Conservation (phyloP, 2,888 invertebrate genomes). For the Plebejus melissa region DNA sequence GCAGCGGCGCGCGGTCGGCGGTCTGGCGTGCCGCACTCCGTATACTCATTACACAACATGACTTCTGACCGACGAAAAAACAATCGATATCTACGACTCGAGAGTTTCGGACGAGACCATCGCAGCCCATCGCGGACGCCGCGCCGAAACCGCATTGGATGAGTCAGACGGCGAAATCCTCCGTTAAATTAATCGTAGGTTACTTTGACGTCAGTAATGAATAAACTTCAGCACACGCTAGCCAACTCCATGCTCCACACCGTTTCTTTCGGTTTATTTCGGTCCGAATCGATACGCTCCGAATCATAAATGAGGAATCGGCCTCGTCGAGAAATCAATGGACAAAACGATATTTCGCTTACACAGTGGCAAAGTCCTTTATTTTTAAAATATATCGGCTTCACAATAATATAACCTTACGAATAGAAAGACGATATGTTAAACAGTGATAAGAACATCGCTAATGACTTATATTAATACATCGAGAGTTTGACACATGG, state of each 20-base stretch:
- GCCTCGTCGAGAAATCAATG: constrained; percentile 63
- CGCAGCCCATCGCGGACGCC: constrained; percentile 57
- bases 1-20: constrained; percentile 50
- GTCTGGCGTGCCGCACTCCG: constrained; percentile 49
- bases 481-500: constrained; percentile 71
- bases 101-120: not conserved
- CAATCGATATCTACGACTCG: not conserved
- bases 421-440: constrained; percentile 76
- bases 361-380: constrained; percentile 78
- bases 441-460: constrained; percentile 75
- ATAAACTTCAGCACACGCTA: constrained; percentile 59
- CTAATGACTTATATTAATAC: constrained; percentile 64
- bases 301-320: constrained; percentile 64
- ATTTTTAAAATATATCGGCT: constrained; percentile 78
- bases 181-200: constrained; percentile 51
- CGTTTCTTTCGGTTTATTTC: constrained; percentile 75
- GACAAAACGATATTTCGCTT: constrained; percentile 76
- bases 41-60: not conserved
- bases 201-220: constrained; percentile 43
- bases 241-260: constrained; percentile 71
- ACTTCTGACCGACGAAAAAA: constrained; percentile 14
- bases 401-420: constrained; percentile 78
- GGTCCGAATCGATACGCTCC: constrained; percentile 68
- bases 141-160: constrained; percentile 69
- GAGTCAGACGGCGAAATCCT: constrained; percentile 69